Conservation (phyloP, 2,797 vertebrate species). For the Orientallactaga sibirica region DNA sequence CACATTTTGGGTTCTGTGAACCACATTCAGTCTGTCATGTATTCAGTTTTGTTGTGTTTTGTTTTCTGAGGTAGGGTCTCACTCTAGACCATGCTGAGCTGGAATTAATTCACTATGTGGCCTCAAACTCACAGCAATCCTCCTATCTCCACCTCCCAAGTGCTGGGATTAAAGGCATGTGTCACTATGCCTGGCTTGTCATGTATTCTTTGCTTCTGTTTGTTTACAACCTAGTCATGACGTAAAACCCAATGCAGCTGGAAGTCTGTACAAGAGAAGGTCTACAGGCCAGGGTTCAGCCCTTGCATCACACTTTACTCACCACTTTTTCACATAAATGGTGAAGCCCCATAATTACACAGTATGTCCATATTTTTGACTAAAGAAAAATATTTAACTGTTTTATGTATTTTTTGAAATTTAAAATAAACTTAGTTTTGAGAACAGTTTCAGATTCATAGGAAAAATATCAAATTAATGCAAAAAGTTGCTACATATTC, state of each 20-base stretch:
- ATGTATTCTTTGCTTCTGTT: not conserved
- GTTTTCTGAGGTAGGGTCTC: too few relatives aligned
- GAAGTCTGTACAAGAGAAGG: not conserved
- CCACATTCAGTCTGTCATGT: not conserved
- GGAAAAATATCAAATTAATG: constrained; percentile 7
- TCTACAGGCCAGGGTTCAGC: not conserved
- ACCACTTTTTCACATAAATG: not conserved
- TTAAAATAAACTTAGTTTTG: constrained; percentile 10
- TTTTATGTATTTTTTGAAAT: not conserved
- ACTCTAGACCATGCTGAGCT: too few relatives aligned
- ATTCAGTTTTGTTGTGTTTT: too few relatives aligned
- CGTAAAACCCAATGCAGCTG: not conserved
- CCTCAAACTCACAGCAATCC: too few relatives aligned
- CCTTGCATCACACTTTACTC: not conserved
- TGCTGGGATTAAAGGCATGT: too few relatives aligned
- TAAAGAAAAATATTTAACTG: constrained; percentile 54
- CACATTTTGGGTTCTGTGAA: not conserved
- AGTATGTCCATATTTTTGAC: not conserved
- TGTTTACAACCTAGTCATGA: not conserved
- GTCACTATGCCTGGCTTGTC: not conserved
- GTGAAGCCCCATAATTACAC: not conserved
- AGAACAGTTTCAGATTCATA: not conserved
- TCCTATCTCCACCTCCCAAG: too few relatives aligned
- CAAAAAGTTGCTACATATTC: not conserved
- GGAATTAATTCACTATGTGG: too few relatives aligned